A percentile compares a stretch with the other conserved stretches of the same genome.
phyloP scores from a whole-genome alignment of 1,140 invertebrate genomes.

The Tetragnatha versicolor region DNA sequence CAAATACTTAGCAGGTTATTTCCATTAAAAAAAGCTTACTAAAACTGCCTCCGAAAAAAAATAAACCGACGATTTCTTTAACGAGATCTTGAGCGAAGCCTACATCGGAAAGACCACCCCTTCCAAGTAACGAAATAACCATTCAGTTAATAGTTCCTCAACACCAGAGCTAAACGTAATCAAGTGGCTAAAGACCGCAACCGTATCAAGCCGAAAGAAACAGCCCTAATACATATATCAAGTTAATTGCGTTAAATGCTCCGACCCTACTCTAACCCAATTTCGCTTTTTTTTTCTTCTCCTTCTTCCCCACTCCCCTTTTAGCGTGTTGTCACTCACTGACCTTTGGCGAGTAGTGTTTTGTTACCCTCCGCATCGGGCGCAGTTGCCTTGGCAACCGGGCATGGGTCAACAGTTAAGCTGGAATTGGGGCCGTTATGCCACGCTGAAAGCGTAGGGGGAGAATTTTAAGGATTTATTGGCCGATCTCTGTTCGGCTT shows the following conservation, averaged over 20 bases:
- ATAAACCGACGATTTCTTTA: no score
- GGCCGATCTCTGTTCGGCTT: conserved; percentile 7
- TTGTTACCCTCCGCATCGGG: conserved; percentile 38
- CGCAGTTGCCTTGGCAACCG: conserved; percentile 28
- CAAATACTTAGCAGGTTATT: no score
- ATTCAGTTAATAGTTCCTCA: no score
- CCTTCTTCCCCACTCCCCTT: neutral
- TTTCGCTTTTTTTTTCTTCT: conserved; percentile 6
- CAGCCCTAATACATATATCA: conserved; percentile 19
- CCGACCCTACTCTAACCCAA: conserved; percentile 26
- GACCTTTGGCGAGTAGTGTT: conserved; percentile 52
- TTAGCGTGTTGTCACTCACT: conserved; percentile 35
- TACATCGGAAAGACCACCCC: no score
- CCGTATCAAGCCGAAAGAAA: neutral
- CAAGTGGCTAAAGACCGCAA: no score
- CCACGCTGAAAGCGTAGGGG: conserved; percentile 30
- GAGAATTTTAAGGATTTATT: conserved; percentile 55
- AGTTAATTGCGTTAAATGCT: conserved; percentile 42
- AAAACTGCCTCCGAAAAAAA: no score
- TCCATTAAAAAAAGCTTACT: no score
- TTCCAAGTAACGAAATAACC: no score
- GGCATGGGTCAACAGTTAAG: conserved; percentile 53
- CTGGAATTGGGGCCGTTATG: conserved; percentile 53
- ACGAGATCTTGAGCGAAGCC: no score
- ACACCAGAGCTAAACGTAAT: no score